These are phyloP conservation scores for Mormyrus lacerda DNA, from an alignment of 2,113 vertebrate genomes.

Conservation along the genomic window DNA sequence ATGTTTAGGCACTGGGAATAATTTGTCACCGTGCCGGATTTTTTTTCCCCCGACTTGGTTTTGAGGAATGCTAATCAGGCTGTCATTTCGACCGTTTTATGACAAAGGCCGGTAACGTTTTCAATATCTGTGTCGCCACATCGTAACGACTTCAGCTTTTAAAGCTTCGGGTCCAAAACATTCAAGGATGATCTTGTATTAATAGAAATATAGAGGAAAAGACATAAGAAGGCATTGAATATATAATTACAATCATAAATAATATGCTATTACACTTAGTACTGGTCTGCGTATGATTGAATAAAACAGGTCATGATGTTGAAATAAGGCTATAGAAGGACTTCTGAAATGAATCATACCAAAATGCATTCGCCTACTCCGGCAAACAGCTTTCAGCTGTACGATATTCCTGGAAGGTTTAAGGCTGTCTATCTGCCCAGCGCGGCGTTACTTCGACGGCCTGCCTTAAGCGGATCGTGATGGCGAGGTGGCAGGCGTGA, in stretches of 20 bases:
- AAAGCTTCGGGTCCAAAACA: not conserved
- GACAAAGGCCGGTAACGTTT: not conserved
- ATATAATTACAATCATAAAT: not conserved
- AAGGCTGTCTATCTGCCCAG: not conserved
- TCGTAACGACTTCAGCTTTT: not conserved
- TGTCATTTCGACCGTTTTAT: not conserved
- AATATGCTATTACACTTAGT: not conserved
- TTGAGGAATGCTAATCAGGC: not conserved
- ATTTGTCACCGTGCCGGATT: not conserved
- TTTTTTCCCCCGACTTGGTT: not conserved
- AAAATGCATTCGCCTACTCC: not conserved
- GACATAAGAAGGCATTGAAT: not conserved
- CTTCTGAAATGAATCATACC: not conserved
- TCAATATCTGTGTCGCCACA: not conserved
- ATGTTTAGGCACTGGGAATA: not conserved
- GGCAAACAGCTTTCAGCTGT: not conserved
- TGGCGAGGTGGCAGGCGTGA: not conserved
- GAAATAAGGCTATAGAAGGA: not conserved
- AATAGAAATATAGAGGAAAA: not conserved
- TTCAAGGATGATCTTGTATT: not conserved
- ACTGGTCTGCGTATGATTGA: not conserved
- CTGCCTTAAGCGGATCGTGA: not conserved
- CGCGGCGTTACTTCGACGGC: not conserved
- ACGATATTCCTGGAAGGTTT: constrained; percentile 2
- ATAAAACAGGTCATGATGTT: not conserved